Evolutionary conservation across 2,797 vertebrate genomes (phyloP).

Genomic region (Halcyon badia): DNA sequence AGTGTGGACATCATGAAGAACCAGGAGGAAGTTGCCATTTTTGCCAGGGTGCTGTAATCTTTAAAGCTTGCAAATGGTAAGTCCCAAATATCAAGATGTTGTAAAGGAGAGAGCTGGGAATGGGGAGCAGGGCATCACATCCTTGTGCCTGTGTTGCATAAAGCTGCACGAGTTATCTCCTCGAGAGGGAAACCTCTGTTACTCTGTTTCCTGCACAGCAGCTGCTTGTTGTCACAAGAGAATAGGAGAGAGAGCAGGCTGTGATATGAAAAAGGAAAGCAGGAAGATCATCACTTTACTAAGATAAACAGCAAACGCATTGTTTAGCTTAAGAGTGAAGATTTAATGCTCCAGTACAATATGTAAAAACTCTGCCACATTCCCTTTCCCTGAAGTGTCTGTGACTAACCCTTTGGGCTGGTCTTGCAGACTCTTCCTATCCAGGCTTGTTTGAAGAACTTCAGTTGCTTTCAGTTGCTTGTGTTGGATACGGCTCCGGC

Average conservation of each 20-base stretch:
- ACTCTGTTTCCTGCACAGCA: slow-evolving; percentile 41
- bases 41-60: background rate
- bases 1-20: background rate
- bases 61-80: background rate
- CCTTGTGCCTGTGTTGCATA: background rate
- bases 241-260: slow-evolving; percentile 28
- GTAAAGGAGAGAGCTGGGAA: background rate
- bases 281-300: slow-evolving; percentile 68
- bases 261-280: background rate
- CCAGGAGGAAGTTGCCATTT: slow-evolving; percentile 31
- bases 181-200: slow-evolving; percentile 20
- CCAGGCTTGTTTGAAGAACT: background rate
- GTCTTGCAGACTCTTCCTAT: background rate
- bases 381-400: background rate
- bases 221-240: slow-evolving; percentile 56
- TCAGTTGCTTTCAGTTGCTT: background rate
- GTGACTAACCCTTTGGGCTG: background rate
- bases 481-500: background rate
- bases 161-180: slow-evolving; percentile 5
- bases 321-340: slow-evolving; percentile 51
- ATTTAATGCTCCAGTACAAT: slow-evolving; percentile 4
- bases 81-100: background rate
- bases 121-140: background rate
- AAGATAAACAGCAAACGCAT: slow-evolving; percentile 48
- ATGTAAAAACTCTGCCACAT: background rate